These are phyloP conservation scores for Hyles vespertilio DNA, from an alignment of 1,140 invertebrate genomes.

Conservation along the genomic window DNA sequence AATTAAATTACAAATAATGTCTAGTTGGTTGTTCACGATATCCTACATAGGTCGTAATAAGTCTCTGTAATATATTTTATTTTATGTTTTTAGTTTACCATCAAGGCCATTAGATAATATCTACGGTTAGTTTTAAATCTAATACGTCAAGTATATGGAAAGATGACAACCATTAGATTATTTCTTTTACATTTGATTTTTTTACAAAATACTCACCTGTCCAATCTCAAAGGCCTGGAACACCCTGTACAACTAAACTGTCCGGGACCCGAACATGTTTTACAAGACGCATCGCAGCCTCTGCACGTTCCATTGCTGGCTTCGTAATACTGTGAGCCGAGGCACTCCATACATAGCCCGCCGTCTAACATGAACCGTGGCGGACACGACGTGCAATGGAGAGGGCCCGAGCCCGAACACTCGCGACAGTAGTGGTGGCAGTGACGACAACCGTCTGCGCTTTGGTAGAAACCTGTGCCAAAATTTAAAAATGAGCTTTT, in stretches of 20 bases:
- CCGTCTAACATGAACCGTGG: conserved; percentile 83
- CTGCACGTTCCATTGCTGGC: conserved; percentile 80
- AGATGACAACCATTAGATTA: too few species aligned
- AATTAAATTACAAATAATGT: too few species aligned
- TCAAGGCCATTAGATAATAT: too few species aligned
- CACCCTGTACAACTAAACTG: conserved; percentile 83
- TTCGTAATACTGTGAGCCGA: conserved; percentile 84
- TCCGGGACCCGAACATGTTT: conserved; percentile 82
- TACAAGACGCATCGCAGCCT: conserved; percentile 82
- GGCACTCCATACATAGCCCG: conserved; percentile 84
- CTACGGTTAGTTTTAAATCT: too few species aligned
- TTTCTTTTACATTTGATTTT: too few species aligned
- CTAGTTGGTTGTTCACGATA: too few species aligned
- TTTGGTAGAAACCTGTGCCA: conserved; percentile 82
- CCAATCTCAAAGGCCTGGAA: conserved; percentile 79
- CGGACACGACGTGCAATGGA: conserved; percentile 84
- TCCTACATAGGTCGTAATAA: too few species aligned
- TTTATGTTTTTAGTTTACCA: too few species aligned
- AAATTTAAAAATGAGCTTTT: not conserved
- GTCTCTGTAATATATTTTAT: too few species aligned
- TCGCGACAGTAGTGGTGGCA: conserved; percentile 90
- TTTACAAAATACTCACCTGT: conserved; percentile 59
- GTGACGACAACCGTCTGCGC: conserved; percentile 86
- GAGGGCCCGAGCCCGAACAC: conserved; percentile 84
- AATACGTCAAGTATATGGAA: too few species aligned